phyloP scores from a whole-genome alignment of 1,140 invertebrate species.

The Drosophila fuyamai region DNA sequence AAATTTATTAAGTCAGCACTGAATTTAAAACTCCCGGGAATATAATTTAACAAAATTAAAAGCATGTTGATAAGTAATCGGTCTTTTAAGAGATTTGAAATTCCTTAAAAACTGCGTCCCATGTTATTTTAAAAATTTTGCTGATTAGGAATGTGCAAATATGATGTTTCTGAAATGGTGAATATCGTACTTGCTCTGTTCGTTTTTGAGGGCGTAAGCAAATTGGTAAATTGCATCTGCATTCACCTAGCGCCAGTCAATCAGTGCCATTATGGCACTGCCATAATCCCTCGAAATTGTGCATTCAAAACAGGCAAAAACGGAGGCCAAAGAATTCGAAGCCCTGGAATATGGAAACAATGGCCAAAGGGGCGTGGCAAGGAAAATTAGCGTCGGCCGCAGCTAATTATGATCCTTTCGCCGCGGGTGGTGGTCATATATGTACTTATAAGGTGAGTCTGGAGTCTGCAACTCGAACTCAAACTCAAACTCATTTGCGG shows the following conservation, averaged over 20 bases:
- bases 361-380: constrained; percentile 13
- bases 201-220: neutral
- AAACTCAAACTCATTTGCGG: constrained; percentile 34
- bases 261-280: neutral
- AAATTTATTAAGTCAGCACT: neutral
- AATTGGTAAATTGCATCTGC: neutral
- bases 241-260: constrained; percentile 35
- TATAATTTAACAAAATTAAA: too few relatives aligned
- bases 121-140: too few relatives aligned
- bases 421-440: constrained; percentile 47
- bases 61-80: too few relatives aligned
- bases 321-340: neutral
- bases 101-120: too few relatives aligned
- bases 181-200: neutral
- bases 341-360: constrained; percentile 1
- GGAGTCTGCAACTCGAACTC: constrained; percentile 5
- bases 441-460: neutral
- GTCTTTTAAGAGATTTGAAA: too few relatives aligned
- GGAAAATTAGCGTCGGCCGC: constrained; percentile 67
- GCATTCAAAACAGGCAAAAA: constrained; percentile 12
- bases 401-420: constrained; percentile 69
- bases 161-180: neutral
- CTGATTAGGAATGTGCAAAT: too few relatives aligned
- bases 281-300: constrained; percentile 1
- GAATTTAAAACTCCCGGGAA: too few relatives aligned